These are phyloP conservation scores for Phytoseiulus persimilis DNA, from an alignment of 2,888 invertebrate genomes.

Conservation along the genomic window DNA sequence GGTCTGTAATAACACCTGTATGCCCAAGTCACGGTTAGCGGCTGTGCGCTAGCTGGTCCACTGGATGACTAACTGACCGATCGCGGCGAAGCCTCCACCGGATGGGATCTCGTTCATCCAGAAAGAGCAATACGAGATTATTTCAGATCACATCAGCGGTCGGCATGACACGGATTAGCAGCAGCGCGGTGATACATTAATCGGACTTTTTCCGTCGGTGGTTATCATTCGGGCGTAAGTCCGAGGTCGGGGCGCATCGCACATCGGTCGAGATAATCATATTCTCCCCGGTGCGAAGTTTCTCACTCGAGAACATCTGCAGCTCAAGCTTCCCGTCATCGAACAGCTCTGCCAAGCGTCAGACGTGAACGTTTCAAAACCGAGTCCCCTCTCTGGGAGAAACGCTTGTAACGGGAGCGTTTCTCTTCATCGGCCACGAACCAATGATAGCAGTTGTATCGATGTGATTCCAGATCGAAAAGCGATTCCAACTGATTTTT, in stretches of 20 bases:
- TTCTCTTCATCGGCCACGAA: too few species aligned
- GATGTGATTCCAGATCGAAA: too few species aligned
- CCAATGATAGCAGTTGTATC: too few species aligned
- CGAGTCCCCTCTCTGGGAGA: too few species aligned
- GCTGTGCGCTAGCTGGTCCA: not conserved
- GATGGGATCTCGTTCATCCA: not conserved
- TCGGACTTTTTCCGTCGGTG: not conserved
- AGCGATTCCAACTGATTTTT: too few species aligned
- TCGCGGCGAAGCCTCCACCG: not conserved
- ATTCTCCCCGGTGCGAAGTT: not conserved
- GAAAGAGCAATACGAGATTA: not conserved
- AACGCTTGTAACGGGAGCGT: too few species aligned
- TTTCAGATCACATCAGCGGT: not conserved
- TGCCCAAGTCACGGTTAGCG: not conserved
- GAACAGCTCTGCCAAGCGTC: not conserved
- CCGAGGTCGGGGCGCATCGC: not conserved
- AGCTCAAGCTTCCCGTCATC: too few species aligned
- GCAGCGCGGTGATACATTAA: not conserved
- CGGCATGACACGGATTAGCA: not conserved
- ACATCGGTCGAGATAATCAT: not conserved
- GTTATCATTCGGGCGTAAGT: not conserved
- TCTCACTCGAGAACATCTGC: not conserved
- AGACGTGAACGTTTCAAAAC: too few species aligned
- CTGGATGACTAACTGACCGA: not conserved
- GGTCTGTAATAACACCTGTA: conserved; percentile 5